phyloP scores from a whole-genome alignment of 1,140 invertebrate genomes.

The Tetragonula clypearis region DNA sequence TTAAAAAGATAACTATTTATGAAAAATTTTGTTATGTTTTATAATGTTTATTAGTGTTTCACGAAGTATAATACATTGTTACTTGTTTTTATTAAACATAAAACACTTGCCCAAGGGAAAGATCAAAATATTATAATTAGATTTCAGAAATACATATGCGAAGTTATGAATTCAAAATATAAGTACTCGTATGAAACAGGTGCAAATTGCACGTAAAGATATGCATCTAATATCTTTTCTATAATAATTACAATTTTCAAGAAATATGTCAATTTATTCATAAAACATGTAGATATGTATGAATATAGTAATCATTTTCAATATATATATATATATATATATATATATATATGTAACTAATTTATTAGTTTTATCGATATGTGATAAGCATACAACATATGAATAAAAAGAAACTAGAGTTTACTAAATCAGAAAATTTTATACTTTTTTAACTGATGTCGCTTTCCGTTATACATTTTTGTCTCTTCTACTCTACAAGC shows the following conservation, averaged over 20 bases:
- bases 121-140: not conserved
- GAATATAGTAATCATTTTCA: not conserved
- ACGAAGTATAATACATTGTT: not conserved
- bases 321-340: not conserved
- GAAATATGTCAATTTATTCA: not conserved
- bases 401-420: constrained; percentile 1
- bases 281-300: not conserved
- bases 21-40: not conserved
- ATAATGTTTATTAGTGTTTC: not conserved
- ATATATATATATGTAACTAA: not conserved
- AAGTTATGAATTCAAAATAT: not conserved
- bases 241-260: not conserved
- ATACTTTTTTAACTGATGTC: not conserved
- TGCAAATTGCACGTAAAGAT: not conserved
- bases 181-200: not conserved
- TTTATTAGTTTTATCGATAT: constrained; percentile 6
- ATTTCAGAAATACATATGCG: not conserved
- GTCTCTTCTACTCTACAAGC: not conserved
- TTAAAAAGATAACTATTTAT: not conserved
- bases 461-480: not conserved
- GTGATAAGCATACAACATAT: not conserved
- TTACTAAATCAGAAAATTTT: not conserved
- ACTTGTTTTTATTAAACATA: not conserved
- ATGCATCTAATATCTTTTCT: not conserved
- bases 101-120: not conserved